Percentiles rank a stretch among this genome's conserved stretches.
These are phyloP conservation scores for Premnoplex brunnescens DNA, from an alignment of 2,797 vertebrate species.

Conservation along the genomic window DNA sequence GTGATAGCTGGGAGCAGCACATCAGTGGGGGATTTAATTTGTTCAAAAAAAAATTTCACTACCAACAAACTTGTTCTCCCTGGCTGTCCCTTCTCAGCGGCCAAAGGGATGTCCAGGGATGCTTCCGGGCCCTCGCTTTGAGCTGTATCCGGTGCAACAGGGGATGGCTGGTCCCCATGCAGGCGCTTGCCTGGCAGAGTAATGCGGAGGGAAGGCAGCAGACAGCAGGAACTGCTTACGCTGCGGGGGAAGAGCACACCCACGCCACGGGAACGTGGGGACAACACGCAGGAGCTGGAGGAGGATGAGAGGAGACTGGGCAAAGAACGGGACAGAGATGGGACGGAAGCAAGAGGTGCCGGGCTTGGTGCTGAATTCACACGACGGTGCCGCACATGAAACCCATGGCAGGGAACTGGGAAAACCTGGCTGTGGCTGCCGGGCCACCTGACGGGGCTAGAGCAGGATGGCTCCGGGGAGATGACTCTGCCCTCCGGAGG, in stretches of 20 bases:
- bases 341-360: not conserved
- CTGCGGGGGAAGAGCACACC: conserved; percentile 8
- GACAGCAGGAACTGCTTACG: not conserved
- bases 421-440: not conserved
- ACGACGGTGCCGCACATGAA: not conserved
- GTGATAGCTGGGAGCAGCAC: not conserved
- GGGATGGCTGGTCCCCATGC: not conserved
- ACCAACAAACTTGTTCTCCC: not conserved
- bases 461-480: not conserved
- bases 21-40: not conserved
- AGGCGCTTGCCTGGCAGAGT: not conserved
- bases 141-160: not conserved
- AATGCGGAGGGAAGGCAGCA: not conserved
- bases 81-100: not conserved
- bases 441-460: not conserved
- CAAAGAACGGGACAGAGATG: not conserved
- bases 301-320: not conserved
- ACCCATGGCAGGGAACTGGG: not conserved
- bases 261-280: not conserved
- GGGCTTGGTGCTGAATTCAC: not conserved
- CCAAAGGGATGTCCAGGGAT: not conserved
- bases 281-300: not conserved
- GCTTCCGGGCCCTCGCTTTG: not conserved
- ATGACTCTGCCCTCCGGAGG: not conserved
- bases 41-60: not conserved